A percentile compares a stretch with the other conserved stretches of the same genome.
Evolutionary conservation across 2,888 invertebrate genomes (phyloP).

Genomic region (Trichogramma evanescens): DNA sequence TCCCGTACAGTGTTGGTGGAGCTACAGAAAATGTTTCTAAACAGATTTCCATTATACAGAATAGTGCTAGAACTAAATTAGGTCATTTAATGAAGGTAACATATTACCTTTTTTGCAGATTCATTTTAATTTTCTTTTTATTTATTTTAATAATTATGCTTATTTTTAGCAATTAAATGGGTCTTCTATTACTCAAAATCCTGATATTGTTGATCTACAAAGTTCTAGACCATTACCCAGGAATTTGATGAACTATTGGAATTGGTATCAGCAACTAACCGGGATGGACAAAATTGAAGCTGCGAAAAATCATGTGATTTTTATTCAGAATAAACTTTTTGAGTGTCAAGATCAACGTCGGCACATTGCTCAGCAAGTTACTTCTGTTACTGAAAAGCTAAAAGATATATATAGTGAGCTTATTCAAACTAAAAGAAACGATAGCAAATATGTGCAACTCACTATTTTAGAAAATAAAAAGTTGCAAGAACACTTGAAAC

Average conservation of each 20-base stretch:
- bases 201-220: constrained; percentile 27
- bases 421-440: constrained; percentile 38
- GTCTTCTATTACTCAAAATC: constrained; percentile 34
- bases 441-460: constrained; percentile 41
- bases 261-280: constrained; percentile 41
- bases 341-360: constrained; percentile 38
- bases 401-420: constrained; percentile 41
- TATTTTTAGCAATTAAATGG: constrained; percentile 33
- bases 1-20: constrained; percentile 32
- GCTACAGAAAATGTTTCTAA: constrained; percentile 33
- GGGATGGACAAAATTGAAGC: constrained; percentile 39
- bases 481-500: constrained; percentile 37
- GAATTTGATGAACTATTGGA: constrained; percentile 35
- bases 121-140: not conserved
- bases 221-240: constrained; percentile 32
- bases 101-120: not conserved
- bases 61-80: constrained; percentile 33
- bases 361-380: constrained; percentile 28
- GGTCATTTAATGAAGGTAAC: constrained; percentile 36
- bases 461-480: constrained; percentile 41
- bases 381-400: constrained; percentile 32
- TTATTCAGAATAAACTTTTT: constrained; percentile 38
- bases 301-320: constrained; percentile 35
- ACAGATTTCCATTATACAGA: constrained; percentile 32
- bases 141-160: not conserved